A percentile compares a stretch with the other conserved stretches of the same genome.
These are phyloP conservation scores for Ditylenchus weischeri DNA, from an alignment of 2,888 invertebrate species.

Conservation along the genomic window DNA sequence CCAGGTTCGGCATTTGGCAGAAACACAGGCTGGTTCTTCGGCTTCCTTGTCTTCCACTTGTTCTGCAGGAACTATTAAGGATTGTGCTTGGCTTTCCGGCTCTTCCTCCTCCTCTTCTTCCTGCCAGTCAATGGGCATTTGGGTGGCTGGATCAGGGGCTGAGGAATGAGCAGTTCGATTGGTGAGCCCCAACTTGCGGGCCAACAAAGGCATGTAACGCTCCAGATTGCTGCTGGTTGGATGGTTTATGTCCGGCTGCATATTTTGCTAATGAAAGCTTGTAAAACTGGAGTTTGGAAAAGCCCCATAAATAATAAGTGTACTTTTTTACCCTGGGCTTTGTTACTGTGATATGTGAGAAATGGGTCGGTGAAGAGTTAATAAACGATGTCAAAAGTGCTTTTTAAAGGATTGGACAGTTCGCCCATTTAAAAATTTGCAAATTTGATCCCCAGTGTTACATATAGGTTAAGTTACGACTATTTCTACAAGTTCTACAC, in stretches of 20 bases:
- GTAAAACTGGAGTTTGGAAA: not conserved
- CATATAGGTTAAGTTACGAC: no score
- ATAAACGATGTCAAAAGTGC: no score
- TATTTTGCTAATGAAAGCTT: not conserved
- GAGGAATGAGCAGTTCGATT: not conserved
- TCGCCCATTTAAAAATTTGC: no score
- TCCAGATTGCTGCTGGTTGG: conserved; percentile 19
- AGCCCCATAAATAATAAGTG: not conserved
- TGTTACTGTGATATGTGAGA: no score
- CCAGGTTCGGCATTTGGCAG: conserved; percentile 24
- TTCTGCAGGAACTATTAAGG: not conserved
- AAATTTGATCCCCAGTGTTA: no score
- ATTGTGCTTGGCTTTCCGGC: not conserved
- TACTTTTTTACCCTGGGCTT: no score
- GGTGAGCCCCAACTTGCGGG: conserved; percentile 18
- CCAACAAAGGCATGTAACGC: conserved; percentile 25
- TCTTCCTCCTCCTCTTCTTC: conserved; percentile 1
- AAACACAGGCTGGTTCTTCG: conserved; percentile 14
- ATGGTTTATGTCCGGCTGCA: conserved; percentile 8
- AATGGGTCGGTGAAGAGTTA: no score
- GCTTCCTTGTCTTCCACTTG: not conserved
- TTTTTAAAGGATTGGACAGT: no score
- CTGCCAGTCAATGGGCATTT: not conserved
- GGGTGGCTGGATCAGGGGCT: not conserved
- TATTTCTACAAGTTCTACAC: no score